Evolutionary conservation across 2,888 invertebrate species (phyloP).

Genomic region (Myopa testacea): DNA sequence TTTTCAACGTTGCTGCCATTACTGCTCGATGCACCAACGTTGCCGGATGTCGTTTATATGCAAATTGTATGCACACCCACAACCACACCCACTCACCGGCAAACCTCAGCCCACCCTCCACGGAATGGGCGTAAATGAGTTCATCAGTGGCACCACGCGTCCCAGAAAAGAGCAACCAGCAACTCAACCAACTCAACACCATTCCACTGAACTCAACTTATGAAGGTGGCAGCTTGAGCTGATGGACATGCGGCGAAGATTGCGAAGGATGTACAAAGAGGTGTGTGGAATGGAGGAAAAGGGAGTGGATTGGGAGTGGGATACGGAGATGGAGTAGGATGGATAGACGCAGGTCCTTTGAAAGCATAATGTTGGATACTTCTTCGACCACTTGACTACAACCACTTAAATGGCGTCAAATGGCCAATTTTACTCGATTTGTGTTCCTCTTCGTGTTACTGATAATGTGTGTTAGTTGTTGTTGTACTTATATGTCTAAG

Average conservation of each 20-base stretch:
- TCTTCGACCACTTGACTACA: no score
- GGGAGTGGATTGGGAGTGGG: no score
- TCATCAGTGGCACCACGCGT: conserved; percentile 9
- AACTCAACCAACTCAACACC: neutral
- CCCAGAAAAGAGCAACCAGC: conserved; percentile 2
- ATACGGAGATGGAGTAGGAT: no score
- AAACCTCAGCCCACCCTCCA: neutral
- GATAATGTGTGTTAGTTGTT: neutral
- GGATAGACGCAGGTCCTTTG: no score
- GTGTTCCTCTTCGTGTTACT: neutral
- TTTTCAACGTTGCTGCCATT: neutral
- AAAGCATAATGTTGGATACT: no score
- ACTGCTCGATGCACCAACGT: neutral
- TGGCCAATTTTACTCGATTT: conserved; percentile 9
- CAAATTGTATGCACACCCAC: neutral
- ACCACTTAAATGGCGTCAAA: conserved; percentile 19
- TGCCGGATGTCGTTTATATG: conserved; percentile 13
- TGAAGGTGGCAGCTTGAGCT: no score
- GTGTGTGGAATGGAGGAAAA: no score
- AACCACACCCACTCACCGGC: neutral
- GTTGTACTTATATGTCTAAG: neutral
- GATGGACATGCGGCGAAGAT: no score
- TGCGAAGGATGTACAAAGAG: no score
- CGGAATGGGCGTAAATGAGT: neutral
- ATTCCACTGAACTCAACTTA: neutral